These are phyloP conservation scores for Propithecus perrieri DNA, from an alignment of 2,797 vertebrate genomes.

Conservation along the genomic window DNA sequence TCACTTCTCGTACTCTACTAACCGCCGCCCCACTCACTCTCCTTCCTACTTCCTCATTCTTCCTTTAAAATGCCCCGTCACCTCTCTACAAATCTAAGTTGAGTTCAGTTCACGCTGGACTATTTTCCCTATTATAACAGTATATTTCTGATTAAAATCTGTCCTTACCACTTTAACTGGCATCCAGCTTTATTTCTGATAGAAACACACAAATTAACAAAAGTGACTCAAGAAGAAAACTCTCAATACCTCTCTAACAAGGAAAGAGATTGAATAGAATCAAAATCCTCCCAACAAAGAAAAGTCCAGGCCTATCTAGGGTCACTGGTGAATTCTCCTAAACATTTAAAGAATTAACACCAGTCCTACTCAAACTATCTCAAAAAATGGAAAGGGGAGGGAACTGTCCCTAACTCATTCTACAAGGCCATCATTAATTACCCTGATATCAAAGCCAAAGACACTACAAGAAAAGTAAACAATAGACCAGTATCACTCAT, in stretches of 20 bases:
- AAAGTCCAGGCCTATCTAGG: not conserved
- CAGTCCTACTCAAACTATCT: not conserved
- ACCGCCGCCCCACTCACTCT: not conserved
- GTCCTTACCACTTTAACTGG: not conserved
- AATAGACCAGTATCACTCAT: too few species aligned
- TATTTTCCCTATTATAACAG: not conserved
- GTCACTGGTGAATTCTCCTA: not conserved
- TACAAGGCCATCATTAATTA: too few species aligned
- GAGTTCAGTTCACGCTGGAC: not conserved
- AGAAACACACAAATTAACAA: not conserved
- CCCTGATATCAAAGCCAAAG: too few species aligned
- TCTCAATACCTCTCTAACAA: not conserved
- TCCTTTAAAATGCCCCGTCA: not conserved
- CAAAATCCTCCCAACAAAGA: not conserved
- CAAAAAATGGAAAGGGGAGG: too few species aligned
- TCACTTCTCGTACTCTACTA: not conserved
- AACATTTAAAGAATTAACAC: not conserved
- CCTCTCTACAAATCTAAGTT: not conserved
- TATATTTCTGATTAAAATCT: not conserved
- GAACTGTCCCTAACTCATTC: too few species aligned
- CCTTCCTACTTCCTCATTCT: not conserved
- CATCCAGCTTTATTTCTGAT: not conserved
- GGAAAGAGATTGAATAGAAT: not conserved
- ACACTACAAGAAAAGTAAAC: too few species aligned
- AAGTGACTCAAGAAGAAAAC: not conserved